Conservation (phyloP, 1,140 invertebrate genomes). For the Cotesia typhae region DNA sequence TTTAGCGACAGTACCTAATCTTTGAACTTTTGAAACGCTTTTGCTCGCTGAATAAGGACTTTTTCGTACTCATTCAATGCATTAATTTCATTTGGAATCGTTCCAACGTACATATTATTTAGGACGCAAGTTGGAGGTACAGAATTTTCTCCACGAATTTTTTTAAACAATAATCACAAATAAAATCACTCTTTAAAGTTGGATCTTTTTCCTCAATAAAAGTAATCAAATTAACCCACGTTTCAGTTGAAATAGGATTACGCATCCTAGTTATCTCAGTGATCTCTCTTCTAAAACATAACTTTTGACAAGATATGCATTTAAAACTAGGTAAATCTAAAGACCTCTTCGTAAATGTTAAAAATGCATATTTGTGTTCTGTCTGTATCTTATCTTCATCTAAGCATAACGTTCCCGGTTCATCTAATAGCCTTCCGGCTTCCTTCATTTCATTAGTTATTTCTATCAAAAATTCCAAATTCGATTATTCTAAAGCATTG, state of each 20-base stretch:
- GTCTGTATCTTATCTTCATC: constrained; percentile 24
- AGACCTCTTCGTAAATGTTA: constrained; percentile 16
- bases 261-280: neutral
- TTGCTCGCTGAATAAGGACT: constrained; percentile 37
- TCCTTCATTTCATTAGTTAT: constrained; percentile 12
- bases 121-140: too few species aligned
- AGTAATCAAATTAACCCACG: constrained; percentile 17
- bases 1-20: constrained; percentile 6
- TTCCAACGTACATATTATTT: neutral
- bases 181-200: constrained; percentile 31
- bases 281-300: neutral
- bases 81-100: constrained; percentile 36
- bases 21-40: constrained; percentile 20
- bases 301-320: constrained; percentile 34
- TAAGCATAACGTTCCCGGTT: constrained; percentile 2
- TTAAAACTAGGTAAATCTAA: constrained; percentile 19
- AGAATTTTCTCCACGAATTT: constrained; percentile 18
- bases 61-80: constrained; percentile 46
- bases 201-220: constrained; percentile 25
- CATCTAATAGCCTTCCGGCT: neutral
- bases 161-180: constrained; percentile 38
- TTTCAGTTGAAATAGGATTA: neutral
- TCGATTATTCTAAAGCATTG: constrained; percentile 11
- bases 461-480: constrained; percentile 13
- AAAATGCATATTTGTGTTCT: constrained; percentile 19